Percentiles rank a stretch among this genome's conserved stretches.
phyloP scores from a whole-genome alignment of 2,888 invertebrate species.

The Synanthedon tipuliformis region DNA sequence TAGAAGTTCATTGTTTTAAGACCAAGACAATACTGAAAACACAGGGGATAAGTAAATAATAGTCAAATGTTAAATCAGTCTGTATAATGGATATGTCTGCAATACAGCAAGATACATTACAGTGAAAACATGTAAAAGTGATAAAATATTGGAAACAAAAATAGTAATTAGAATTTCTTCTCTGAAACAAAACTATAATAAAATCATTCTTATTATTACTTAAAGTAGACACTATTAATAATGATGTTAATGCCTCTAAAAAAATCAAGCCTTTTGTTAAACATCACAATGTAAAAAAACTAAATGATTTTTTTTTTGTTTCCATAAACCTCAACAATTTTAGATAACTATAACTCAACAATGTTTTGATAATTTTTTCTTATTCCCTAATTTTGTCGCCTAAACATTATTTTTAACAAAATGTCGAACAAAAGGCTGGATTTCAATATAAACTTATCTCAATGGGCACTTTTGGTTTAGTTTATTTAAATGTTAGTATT shows the following conservation, averaged over 20 bases:
- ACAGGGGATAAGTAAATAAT: neutral
- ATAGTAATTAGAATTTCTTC: slow-evolving; percentile 69
- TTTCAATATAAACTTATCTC: slow-evolving; percentile 65
- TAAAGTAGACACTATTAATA: slow-evolving; percentile 61
- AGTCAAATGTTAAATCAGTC: slow-evolving; percentile 57
- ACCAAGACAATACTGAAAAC: too few species aligned
- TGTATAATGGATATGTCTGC: slow-evolving; percentile 73
- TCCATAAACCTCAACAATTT: slow-evolving; percentile 65
- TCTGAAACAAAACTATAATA: slow-evolving; percentile 68
- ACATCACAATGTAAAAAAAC: slow-evolving; percentile 51
- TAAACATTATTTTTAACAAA: slow-evolving; percentile 63
- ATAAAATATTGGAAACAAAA: slow-evolving; percentile 70
- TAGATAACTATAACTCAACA: slow-evolving; percentile 66
- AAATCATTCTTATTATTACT: slow-evolving; percentile 66
- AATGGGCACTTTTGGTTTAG: slow-evolving; percentile 72
- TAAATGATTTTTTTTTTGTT: slow-evolving; percentile 40
- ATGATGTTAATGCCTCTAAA: slow-evolving; percentile 68
- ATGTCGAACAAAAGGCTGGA: slow-evolving; percentile 63
- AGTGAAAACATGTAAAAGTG: slow-evolving; percentile 68
- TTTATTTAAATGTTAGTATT: slow-evolving; percentile 62
- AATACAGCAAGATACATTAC: slow-evolving; percentile 71
- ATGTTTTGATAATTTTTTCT: slow-evolving; percentile 56
- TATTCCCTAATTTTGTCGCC: slow-evolving; percentile 65
- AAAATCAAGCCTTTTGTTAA: slow-evolving; percentile 58
- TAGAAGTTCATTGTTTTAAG: neutral